Evolutionary conservation across 2,888 invertebrate species (phyloP).

Genomic region (Harmothoe impar): DNA sequence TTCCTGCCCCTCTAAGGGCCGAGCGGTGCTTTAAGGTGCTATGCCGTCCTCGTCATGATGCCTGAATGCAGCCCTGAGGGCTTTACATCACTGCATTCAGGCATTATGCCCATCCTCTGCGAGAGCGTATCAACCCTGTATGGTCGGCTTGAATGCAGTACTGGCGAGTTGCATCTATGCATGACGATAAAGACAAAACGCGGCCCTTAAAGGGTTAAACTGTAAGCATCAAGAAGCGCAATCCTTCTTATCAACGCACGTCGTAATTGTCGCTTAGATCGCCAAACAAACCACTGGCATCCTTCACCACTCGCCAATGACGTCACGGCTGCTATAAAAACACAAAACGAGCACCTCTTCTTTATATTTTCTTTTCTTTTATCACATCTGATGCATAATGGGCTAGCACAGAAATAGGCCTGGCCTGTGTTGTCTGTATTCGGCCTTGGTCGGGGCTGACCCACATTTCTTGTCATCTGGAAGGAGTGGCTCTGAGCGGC

Average conservation of each 20-base stretch:
- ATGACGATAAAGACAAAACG: too few species aligned
- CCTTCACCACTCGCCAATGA: neutral
- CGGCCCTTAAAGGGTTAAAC: too few species aligned
- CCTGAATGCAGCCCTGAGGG: too few species aligned
- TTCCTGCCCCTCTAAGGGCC: too few species aligned
- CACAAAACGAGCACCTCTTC: neutral
- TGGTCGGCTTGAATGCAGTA: too few species aligned
- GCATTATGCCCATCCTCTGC: too few species aligned
- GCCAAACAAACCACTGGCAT: constrained; percentile 19
- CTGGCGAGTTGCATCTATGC: too few species aligned
- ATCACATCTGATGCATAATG: neutral
- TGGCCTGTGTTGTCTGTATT: neutral
- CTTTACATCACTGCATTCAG: too few species aligned
- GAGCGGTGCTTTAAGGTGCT: too few species aligned
- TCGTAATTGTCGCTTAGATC: neutral
- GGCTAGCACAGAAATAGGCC: neutral
- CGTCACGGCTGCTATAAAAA: neutral
- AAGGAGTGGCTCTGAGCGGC: neutral
- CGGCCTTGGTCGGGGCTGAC: constrained; percentile 9
- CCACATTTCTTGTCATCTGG: constrained; percentile 28
- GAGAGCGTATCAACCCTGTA: too few species aligned
- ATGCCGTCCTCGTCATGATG: too few species aligned
- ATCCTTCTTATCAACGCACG: neutral
- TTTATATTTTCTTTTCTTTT: neutral
- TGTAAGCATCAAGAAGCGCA: too few species aligned